Evolutionary conservation across 2,113 vertebrate species (phyloP).

Genomic region (Trinectes maculatus): DNA sequence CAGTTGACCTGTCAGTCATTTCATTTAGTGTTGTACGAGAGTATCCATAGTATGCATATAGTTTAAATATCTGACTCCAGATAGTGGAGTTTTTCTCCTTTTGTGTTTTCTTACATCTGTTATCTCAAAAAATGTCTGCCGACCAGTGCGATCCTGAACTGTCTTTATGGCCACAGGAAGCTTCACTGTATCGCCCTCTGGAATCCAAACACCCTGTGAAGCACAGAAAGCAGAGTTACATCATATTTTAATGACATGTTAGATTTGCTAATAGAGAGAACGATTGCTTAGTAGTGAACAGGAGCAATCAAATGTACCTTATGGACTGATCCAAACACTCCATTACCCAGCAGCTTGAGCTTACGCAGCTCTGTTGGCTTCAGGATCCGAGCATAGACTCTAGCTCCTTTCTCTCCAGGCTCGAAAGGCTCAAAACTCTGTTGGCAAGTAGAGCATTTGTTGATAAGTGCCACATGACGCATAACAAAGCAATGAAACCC

Average conservation of each 20-base stretch:
- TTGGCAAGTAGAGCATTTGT: background rate
- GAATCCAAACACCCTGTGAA: constrained; percentile 91
- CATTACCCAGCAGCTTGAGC: constrained; percentile 89
- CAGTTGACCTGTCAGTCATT: background rate
- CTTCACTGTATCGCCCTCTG: constrained; percentile 92
- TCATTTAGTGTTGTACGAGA: background rate
- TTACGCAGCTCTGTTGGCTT: constrained; percentile 89
- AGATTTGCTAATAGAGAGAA: background rate
- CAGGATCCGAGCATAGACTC: constrained; percentile 87
- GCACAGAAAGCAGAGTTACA: constrained; percentile 7
- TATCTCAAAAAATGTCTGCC: constrained; percentile 86
- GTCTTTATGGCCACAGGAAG: constrained; percentile 95
- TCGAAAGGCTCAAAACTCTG: constrained; percentile 92
- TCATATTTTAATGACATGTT: background rate
- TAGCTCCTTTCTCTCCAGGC: constrained; percentile 88
- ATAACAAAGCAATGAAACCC: background rate
- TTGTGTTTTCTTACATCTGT: constrained; percentile 85
- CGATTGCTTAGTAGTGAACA: background rate
- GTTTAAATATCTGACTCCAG: background rate
- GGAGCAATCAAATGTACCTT: constrained; percentile 80
- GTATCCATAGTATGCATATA: background rate
- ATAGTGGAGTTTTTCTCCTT: background rate
- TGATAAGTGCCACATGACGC: background rate
- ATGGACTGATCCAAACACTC: constrained; percentile 91
- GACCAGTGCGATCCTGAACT: constrained; percentile 86